phyloP scores from a whole-genome alignment of 2,113 vertebrate genomes.

The Nerophis lumbriciformis region DNA sequence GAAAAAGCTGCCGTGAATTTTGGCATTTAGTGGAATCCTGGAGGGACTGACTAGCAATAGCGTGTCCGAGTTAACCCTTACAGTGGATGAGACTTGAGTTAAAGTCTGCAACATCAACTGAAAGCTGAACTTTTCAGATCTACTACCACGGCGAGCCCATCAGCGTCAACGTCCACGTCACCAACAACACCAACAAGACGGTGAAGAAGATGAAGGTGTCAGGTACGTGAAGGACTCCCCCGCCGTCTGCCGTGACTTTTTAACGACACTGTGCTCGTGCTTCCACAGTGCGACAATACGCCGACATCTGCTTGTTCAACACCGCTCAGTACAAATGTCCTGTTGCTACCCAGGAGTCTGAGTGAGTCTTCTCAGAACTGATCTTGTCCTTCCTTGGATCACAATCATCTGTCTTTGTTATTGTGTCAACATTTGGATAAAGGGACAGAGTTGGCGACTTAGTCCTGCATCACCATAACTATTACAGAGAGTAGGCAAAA shows the following conservation, averaged over 20 bases:
- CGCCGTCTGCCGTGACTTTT: no score
- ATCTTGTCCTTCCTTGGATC: neutral
- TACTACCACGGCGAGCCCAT: conserved; percentile 97
- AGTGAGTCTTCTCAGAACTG: conserved; percentile 70
- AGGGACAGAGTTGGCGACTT: no score
- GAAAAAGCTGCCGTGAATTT: no score
- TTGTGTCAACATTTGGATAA: no score
- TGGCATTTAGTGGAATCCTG: no score
- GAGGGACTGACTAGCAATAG: no score
- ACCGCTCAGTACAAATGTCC: conserved; percentile 98
- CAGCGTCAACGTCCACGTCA: conserved; percentile 93
- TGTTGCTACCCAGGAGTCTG: conserved; percentile 87
- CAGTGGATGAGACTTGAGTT: no score
- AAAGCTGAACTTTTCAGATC: conserved; percentile 69
- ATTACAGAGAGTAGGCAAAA: no score
- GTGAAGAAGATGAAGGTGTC: conserved; percentile 98
- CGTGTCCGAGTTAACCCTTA: no score
- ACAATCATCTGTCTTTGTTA: neutral
- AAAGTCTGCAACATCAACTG: no score
- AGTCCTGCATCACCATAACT: no score
- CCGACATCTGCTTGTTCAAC: conserved; percentile 97
- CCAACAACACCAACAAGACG: conserved; percentile 97
- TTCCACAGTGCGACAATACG: conserved; percentile 86
- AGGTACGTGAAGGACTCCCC: conserved; percentile 55
- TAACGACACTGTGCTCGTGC: conserved; percentile 12